These are phyloP conservation scores for cat (Felis catus) DNA, from an alignment of 2,113 vertebrate species.

Conservation along the genomic window F.catus_Fca126_mat1.0 CM031415.1:151529001-151529500, in stretches of 20 bases:
- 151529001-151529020: neutral
- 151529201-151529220: neutral
- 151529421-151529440: neutral
- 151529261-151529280: neutral
- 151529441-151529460: neutral
- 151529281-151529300: neutral
- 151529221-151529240: neutral
- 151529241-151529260: neutral
- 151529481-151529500: neutral
- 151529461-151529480: neutral
- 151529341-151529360: neutral
- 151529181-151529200: neutral
- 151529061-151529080: neutral
- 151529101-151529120: neutral
- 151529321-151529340: neutral
- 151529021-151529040: neutral
- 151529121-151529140: neutral
- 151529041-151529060: neutral
- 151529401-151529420: neutral
- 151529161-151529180: neutral
- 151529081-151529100: neutral
- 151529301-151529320: neutral
- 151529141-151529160: neutral
- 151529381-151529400: neutral
- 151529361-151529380: neutral